These are phyloP conservation scores for Sesamia nonagrioides DNA, from an alignment of 1,140 invertebrate genomes.

Conservation along the genomic window DNA sequence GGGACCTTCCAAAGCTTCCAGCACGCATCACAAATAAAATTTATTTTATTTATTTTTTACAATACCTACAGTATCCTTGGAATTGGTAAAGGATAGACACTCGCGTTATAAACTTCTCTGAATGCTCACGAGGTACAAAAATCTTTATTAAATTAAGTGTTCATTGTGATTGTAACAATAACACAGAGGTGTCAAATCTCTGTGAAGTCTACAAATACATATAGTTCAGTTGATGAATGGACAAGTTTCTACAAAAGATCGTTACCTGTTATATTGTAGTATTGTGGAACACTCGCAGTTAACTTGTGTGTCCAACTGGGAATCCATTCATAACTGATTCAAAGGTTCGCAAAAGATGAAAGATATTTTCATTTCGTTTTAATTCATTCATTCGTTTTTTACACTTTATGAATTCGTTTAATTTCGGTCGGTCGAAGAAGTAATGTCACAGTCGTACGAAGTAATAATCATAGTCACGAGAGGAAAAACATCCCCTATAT, in stretches of 20 bases:
- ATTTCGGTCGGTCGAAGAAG: no score
- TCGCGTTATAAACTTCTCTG: not conserved
- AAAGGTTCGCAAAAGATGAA: not conserved
- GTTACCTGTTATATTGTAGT: slow-evolving; percentile 11
- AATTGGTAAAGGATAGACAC: not conserved
- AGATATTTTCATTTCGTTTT: no score
- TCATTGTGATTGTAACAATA: slow-evolving; percentile 6
- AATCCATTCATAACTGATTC: not conserved
- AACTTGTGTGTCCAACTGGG: not conserved
- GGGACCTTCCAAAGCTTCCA: no score
- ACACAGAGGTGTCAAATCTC: not conserved
- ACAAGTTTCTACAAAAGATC: not conserved
- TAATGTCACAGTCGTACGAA: no score
- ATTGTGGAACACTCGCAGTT: not conserved
- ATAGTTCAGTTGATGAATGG: not conserved
- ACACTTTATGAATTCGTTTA: no score
- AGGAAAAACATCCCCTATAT: no score
- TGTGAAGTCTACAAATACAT: not conserved
- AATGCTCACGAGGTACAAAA: not conserved
- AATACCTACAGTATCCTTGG: no score
- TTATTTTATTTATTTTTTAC: no score
- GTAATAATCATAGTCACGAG: no score
- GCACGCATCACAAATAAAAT: no score
- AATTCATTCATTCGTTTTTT: no score
- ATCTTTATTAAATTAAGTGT: slow-evolving; percentile 7